Conservation (phyloP, 2,888 invertebrate species). For the Isotomurus palustris region DNA sequence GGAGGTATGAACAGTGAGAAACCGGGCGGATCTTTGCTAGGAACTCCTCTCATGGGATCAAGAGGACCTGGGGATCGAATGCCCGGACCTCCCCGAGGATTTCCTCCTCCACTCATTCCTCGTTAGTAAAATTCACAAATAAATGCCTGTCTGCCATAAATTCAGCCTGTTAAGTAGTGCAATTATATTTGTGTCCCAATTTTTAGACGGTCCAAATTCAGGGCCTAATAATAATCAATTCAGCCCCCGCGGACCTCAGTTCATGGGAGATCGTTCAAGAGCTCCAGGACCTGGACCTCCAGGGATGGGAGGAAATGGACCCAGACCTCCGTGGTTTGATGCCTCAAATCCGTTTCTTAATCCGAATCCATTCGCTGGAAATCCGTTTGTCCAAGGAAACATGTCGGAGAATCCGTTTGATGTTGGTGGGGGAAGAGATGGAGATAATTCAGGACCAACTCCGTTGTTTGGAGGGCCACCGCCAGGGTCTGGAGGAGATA, state of each 20-base stretch:
- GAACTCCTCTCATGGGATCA: constrained; percentile 8
- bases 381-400: constrained; percentile 36
- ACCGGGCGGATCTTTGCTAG: not conserved
- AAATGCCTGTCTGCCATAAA: not conserved
- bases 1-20: constrained; percentile 8
- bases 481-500: constrained; percentile 11
- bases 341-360: constrained; percentile 42
- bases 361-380: constrained; percentile 35
- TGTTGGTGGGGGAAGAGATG: constrained; percentile 18
- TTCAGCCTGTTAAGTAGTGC: not conserved
- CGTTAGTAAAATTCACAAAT: constrained; percentile 4
- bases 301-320: constrained; percentile 6
- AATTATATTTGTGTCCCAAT: not conserved
- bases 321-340: constrained; percentile 16
- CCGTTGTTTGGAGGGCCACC: constrained; percentile 11
- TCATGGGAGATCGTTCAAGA: constrained; percentile 12
- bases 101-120: constrained; percentile 13
- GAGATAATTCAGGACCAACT: constrained; percentile 12
- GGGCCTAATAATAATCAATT: constrained; percentile 16
- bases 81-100: constrained; percentile 16
- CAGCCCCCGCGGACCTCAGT: constrained; percentile 8
- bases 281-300: constrained; percentile 1
- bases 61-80: constrained; percentile 8
- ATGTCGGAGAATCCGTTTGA: constrained; percentile 44
- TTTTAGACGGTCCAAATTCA: constrained; percentile 13